Base-by-base conservation (phyloP, 1,140 invertebrate species). In the Drosophila erecta region DNA sequence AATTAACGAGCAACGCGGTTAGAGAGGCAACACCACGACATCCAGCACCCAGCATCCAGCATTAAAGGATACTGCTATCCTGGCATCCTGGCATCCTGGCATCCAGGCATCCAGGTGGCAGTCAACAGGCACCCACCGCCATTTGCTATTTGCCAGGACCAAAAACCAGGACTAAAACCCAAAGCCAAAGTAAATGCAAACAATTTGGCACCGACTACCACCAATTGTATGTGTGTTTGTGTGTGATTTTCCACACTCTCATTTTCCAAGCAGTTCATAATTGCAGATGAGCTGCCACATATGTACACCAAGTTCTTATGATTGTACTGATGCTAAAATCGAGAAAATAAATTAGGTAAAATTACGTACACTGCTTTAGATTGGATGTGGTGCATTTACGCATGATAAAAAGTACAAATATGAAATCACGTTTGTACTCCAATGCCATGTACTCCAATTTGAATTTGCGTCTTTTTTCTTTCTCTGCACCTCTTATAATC, bases 1-100 rank as follows among this genome's bases (percentile, higher is more conserved):
- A 87, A 87, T 87, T 87, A 87, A 87, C 84, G 84, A 87, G 83
- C 79, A 89, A 67, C 72, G 56, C 47, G 62, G 62, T 43, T 46
- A 3, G 58, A 30, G 59, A 38, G 33, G 51, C 5, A 33, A 8
- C 33, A 43, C 6, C 38, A 2, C 15, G 30, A 10, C 37, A 50
- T 4, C 22, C 14, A 22, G 17, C 43, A 7, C 27, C 27, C 20
- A 38, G 37, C 37, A 7, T n/a, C 37, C 37, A 14, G 2, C 4
- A 17, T 17, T 17, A 17, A 17, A 17, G 17, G 17, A 17, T 17
- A 17, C 17, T 17, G 17, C 17, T 17, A 17, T 40, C 38, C 14
- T n/a, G 7, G 3, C 4, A 37, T 14, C 35, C 35, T 37, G 38
- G 38, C 5, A 17, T 17, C 17, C 17, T 17, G 1, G 17, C 17